A percentile compares a stretch with the other conserved stretches of the same genome.
These are phyloP conservation scores for Netelia virgata DNA, from an alignment of 2,888 invertebrate genomes.

Conservation along the genomic window DNA sequence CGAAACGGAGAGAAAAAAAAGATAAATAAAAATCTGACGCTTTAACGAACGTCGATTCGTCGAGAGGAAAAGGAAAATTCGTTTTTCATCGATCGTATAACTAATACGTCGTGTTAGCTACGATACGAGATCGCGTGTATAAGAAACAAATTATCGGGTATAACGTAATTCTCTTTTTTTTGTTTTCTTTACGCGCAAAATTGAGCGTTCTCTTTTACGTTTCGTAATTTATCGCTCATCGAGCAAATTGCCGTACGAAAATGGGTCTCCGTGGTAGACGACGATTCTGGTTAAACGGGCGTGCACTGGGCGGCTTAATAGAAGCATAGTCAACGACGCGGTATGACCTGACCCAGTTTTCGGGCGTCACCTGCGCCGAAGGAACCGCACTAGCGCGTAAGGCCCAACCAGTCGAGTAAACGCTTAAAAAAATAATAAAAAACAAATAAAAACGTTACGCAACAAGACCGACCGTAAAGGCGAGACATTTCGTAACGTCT, in stretches of 20 bases:
- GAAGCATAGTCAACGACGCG: conserved; percentile 24
- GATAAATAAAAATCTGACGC: conserved; percentile 9
- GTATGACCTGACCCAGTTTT: conserved; percentile 58
- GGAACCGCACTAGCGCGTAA: conserved; percentile 38
- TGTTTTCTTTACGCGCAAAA: background rate
- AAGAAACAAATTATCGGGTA: no score
- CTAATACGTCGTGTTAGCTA: background rate
- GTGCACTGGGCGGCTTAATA: conserved; percentile 23
- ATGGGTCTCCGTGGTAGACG: conserved; percentile 20
- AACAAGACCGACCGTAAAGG: conserved; percentile 21
- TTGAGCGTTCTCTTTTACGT: conserved; percentile 6
- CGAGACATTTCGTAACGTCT: conserved; percentile 30
- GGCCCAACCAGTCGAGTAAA: conserved; percentile 46
- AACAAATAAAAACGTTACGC: conserved; percentile 5
- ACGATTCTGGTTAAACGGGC: conserved; percentile 29
- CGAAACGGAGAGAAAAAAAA: conserved; percentile 60
- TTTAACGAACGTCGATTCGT: conserved; percentile 41
- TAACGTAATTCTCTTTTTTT: no score
- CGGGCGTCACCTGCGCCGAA: conserved; percentile 35
- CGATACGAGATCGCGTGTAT: background rate
- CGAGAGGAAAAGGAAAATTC: conserved; percentile 6
- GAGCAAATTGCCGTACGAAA: conserved; percentile 40
- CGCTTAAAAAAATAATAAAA: conserved; percentile 31
- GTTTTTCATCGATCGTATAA: background rate
- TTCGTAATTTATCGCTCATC: conserved; percentile 5